phyloP scores from a whole-genome alignment of 2,113 vertebrate species.

The Verasper variegatus region DNA sequence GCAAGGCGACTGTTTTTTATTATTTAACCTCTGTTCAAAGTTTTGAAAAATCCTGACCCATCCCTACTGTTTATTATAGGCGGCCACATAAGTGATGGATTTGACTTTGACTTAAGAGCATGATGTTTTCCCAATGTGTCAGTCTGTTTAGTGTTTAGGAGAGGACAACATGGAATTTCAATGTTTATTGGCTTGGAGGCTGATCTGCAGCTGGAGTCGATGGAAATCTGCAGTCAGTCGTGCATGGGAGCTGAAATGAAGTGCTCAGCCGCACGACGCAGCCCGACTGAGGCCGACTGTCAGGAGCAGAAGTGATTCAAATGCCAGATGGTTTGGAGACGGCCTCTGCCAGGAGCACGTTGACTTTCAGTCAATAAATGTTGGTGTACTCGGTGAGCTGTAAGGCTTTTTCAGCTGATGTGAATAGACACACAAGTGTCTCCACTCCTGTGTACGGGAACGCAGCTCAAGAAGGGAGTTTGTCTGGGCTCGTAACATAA shows the following conservation, averaged over 20 bases:
- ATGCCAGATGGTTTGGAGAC: constrained; percentile 52
- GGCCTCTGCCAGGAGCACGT: constrained; percentile 14
- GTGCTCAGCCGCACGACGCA: constrained; percentile 13
- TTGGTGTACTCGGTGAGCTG: constrained; percentile 30
- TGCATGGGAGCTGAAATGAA: neutral
- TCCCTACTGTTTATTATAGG: neutral
- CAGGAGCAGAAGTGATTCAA: constrained; percentile 39
- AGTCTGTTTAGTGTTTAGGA: constrained; percentile 6
- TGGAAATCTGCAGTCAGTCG: constrained; percentile 11
- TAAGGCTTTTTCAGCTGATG: constrained; percentile 6
- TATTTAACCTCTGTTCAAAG: neutral
- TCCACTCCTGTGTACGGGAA: neutral
- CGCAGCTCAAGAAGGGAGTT: neutral
- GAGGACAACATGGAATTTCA: constrained; percentile 1
- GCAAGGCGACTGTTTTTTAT: too few species aligned
- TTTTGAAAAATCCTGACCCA: neutral
- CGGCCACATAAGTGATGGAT: constrained; percentile 4
- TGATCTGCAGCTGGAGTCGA: constrained; percentile 2
- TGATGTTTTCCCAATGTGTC: constrained; percentile 17
- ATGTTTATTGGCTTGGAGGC: constrained; percentile 3
- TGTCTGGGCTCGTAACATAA: neutral
- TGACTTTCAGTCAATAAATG: constrained; percentile 36
- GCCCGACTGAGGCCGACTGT: neutral
- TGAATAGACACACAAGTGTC: constrained; percentile 14
- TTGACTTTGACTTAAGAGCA: neutral